These are phyloP conservation scores for Smittia aterrima DNA, from an alignment of 2,888 invertebrate species.

Conservation along the genomic window DNA sequence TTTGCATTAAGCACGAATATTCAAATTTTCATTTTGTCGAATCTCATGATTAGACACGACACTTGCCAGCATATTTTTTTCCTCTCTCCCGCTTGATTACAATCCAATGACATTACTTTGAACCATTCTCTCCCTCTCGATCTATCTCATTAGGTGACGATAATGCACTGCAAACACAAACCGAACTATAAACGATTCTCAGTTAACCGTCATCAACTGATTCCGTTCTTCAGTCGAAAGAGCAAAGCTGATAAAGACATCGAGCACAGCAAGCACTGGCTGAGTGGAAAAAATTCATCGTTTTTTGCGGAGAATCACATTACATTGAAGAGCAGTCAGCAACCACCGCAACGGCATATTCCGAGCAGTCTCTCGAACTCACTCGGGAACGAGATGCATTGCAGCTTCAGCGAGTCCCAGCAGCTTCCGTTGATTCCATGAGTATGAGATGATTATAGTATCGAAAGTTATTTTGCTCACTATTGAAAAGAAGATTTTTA, in stretches of 20 bases:
- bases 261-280: constrained; percentile 56
- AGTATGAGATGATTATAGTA: neutral
- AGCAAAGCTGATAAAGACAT: constrained; percentile 48
- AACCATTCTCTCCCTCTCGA: no score
- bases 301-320: constrained; percentile 38
- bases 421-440: constrained; percentile 65
- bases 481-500: no score
- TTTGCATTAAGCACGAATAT: no score
- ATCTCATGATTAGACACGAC: no score
- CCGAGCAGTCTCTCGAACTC: constrained; percentile 55
- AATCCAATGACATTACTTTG: no score
- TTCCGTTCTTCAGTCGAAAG: constrained; percentile 50
- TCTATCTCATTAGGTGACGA: constrained; percentile 64
- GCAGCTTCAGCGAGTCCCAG: constrained; percentile 75
- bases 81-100: no score
- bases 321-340: constrained; percentile 34
- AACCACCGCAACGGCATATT: constrained; percentile 20
- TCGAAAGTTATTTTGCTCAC: no score
- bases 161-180: constrained; percentile 68
- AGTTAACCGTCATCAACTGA: constrained; percentile 58
- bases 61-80: no score
- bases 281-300: constrained; percentile 58
- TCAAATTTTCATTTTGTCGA: no score
- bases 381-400: constrained; percentile 72
- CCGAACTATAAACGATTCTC: constrained; percentile 59